Evolutionary conservation across 2,113 vertebrate genomes (phyloP), one percentile per base, ranked within the genome.

Genomic region (Cercocebus atys): DNA sequence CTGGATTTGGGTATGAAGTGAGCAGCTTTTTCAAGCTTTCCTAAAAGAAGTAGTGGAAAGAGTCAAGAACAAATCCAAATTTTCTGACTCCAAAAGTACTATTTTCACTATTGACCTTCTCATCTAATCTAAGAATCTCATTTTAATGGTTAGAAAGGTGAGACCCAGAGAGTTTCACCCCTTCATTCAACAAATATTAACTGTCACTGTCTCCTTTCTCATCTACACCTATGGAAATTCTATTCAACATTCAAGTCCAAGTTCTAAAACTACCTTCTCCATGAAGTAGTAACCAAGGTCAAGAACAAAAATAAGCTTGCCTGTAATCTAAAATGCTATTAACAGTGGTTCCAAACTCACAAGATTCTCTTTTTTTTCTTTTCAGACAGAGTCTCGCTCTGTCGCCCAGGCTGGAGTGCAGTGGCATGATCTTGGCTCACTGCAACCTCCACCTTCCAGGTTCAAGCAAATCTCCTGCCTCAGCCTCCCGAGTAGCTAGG

Each of bases 171-270:
- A 82, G 64, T 73, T 83, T 85, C 9, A 59, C 12, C 38, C 45
- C 82, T 85, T 78, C 50, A 85, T 85, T 95, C 50, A 95, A 94
- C 35, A 93, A 93, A 59, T 68, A 94, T 79, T 68, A 94, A 90
- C 35, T 52, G 40, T 61, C 45, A 83, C 20, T n/a, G 22, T 66
- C 72, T 68, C 57, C 32, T 35, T 88, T 92, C 27, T 79, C 38
- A 72, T 72, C 38, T 47, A 52, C 0, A 88, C 40, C 45, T 93
- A 47, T 0, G 17, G 35, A 94, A 89, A 76, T 72, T 68, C 45
- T 95, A 92, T 35, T 94, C 64, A 94, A 86, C 75, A 90, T 55
- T 86, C 45, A 97, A 86, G 68, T 85, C n/a, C 59, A 87, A 66
- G 35, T 45, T 95, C 81, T 38, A 85, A 76, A 45, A 45, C 55